phyloP scores from a whole-genome alignment of 37 sponge, comb jelly and placozoan species.

The Cladorhizidae sp. region DNA sequence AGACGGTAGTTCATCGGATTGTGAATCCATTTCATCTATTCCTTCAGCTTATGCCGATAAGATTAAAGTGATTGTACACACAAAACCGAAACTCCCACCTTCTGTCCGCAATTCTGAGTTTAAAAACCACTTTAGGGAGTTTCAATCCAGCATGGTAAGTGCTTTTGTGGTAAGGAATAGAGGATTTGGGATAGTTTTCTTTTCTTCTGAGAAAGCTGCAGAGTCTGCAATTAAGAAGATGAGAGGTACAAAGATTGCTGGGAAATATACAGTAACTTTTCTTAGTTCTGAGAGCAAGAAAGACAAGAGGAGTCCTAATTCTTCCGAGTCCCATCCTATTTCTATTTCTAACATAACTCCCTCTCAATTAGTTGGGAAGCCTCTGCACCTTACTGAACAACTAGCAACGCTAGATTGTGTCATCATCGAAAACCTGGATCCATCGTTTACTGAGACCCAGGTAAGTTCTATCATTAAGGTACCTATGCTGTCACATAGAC shows the following conservation, averaged over 20 bases:
- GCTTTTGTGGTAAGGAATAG: conserved; percentile 12
- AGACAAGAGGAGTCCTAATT: not conserved
- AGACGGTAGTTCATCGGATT: not conserved
- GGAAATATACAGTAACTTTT: not conserved
- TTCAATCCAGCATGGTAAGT: conserved; percentile 2
- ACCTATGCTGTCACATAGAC: not conserved
- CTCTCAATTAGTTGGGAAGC: not conserved
- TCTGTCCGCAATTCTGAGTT: not conserved
- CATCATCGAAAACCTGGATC: conserved; percentile 14
- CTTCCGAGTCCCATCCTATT: too few relatives aligned
- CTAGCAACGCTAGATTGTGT: not conserved
- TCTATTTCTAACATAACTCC: too few relatives aligned
- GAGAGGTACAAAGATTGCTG: not conserved
- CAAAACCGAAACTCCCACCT: conserved; percentile 12
- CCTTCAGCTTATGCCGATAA: not conserved
- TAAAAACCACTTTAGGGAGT: conserved; percentile 10
- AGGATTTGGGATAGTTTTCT: conserved; percentile 38
- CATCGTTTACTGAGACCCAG: conserved; percentile 14
- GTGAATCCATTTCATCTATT: not conserved
- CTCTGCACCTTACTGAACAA: not conserved
- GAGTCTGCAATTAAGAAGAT: conserved; percentile 22
- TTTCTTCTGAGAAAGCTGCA: conserved; percentile 20
- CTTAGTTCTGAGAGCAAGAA: not conserved
- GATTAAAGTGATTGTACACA: conserved; percentile 1
- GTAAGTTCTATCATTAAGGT: conserved; percentile 1